Evolutionary conservation across 2,113 vertebrate species (phyloP), one percentile per base, ranked within the genome.

Genomic region (Aphelocoma coerulescens): DNA sequence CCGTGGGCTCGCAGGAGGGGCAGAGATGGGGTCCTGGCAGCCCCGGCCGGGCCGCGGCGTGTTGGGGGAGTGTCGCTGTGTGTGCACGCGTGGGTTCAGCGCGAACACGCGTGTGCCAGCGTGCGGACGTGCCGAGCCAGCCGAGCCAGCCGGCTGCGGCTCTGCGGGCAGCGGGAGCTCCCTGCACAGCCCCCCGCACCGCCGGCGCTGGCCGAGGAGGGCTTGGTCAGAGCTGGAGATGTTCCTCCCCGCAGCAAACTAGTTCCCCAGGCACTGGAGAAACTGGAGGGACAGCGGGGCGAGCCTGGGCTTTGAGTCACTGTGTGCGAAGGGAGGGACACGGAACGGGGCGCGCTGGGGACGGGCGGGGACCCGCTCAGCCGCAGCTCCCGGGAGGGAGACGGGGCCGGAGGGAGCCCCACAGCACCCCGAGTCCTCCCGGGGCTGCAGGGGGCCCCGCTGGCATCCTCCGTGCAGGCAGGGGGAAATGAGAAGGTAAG

Each of bases 261-360:
- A 85, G 73, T 89, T 85, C 71, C 86, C 52, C 61, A 8, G 87
- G 75, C 82, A 80, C 86, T 14, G 81, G 63, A 48, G 67, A 22
- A 79, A 83, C 93, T 71, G 87, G 37, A 68, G 93, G 33, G 83
- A 59, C 73, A 85, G 30, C 15, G 77, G n/a, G 65, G 39, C 30
- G 32, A 85, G 69, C 79, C 84, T 4, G 16, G 61, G 63, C 86
- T 37, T 89, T 96, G 93, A 90, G 88, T 91, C 95, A 96, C 54
- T 87, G 68, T 68, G 76, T 91, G 72, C 39, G 4, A 87, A 91
- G 88, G 88, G 88, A 93, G 81, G 76, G 67, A 61, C 7, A 2
- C 32, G 39, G n/a, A 10, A 4, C 49, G 23, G 81, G 67, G 61
- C 62, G 19, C 58, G 54, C 71, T 57, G 88, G 1, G 16, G 13